Percentiles rank a stretch among this genome's conserved stretches.
Conservation (phyloP, 2,888 invertebrate genomes). For the Rutpela maculata region DNA sequence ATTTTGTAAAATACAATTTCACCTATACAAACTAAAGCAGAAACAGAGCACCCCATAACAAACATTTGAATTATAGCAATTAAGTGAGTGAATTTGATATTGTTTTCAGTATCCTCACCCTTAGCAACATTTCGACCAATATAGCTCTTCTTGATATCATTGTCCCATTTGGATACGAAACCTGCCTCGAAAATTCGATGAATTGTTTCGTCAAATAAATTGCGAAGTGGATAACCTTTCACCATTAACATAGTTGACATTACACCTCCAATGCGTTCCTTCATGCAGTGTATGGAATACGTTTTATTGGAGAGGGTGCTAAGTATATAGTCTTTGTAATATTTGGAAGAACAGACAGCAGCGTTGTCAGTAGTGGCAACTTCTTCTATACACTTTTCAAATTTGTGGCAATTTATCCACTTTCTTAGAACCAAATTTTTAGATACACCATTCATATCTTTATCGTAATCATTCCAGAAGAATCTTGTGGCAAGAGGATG, state of each 20-base stretch:
- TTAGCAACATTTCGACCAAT: not conserved
- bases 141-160: not conserved
- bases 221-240: constrained; percentile 19
- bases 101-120: not conserved
- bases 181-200: not conserved
- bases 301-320: not conserved
- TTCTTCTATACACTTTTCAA: not conserved
- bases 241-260: not conserved
- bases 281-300: not conserved
- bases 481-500: not conserved
- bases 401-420: not conserved
- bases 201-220: not conserved
- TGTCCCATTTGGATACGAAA: constrained; percentile 18
- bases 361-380: not conserved
- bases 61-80: not conserved
- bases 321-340: not conserved
- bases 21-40: not conserved
- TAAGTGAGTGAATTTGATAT: not conserved
- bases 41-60: not conserved
- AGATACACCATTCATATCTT: constrained; percentile 3
- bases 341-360: not conserved
- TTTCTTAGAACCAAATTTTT: not conserved
- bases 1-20: not conserved
- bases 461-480: not conserved
- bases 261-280: not conserved